Base-by-base conservation (phyloP, 2,797 vertebrate genomes). In the Hapalemur alaotrensis region DNA sequence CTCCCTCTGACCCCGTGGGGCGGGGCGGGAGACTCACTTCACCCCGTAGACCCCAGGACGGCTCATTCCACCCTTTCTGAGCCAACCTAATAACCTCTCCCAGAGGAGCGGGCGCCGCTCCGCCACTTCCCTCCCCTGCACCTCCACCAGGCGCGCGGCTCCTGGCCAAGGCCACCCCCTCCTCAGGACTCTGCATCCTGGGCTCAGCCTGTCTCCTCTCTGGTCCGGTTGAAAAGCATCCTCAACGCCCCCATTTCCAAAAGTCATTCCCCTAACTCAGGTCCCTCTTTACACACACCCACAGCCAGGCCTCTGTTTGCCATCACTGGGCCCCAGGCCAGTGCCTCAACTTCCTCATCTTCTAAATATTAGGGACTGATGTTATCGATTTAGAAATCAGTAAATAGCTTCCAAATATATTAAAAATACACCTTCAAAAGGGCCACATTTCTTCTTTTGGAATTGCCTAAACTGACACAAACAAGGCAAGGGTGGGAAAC, bases 111-210 rank as follows among this genome's bases (percentile, higher is more conserved):
- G 38, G 82, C 35, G 4, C 4, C 2, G 13, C 54, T 14, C 12
- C 23, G 1, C 28, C 46, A 25, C 86, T 17, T 54, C 11, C 80
- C 28, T 72, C 18, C 1, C 1, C 7, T 2, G 32, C 52, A 14
- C 28, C 18, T 22, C 41, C 20, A 14, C 43, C 79, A 38, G 30
- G 52, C 20, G 22, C 38, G 0, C 0, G 3, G 38, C 41, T 50
- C 32, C 79, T 7, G 57, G 7, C 15, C 46, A 50, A 65, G 70
- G 41, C 52, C 48, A 5, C 35, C 18, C 63, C 28, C 17, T 41
- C 11, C 17, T 1, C 23, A 14, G 46, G 12, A 32, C 30, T 63
- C 50, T 9, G 11, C 1, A 1, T 65, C 18, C 63, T 2, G 0
- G 11, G 5, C 28, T 52, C 32, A 30, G 13, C 38, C 52, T n/a